Conservation (phyloP, 2,113 vertebrate species). For the Phyllostomus discolor region DNA sequence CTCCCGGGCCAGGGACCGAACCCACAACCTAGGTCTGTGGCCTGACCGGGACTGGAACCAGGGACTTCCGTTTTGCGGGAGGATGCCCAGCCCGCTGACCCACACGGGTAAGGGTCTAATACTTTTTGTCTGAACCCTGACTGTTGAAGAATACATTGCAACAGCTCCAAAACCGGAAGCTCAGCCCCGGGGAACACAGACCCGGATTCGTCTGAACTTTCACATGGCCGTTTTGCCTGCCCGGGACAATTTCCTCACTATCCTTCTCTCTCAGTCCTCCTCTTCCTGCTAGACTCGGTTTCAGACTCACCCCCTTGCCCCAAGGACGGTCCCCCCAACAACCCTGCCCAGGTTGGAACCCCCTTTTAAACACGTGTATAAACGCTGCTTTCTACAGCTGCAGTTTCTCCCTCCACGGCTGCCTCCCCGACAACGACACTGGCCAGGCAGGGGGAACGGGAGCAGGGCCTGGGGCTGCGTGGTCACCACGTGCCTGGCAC, state of each 20-base stretch:
- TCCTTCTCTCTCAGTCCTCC: neutral
- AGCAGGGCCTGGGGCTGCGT: accelerated
- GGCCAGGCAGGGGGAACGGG: neutral
- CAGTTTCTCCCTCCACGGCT: neutral
- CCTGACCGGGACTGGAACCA: too few species aligned
- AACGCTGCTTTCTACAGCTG: neutral
- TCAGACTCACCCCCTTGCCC: neutral
- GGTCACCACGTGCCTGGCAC: neutral
- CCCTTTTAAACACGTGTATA: neutral
- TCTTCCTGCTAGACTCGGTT: neutral
- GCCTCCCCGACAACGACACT: accelerated
- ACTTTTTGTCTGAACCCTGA: neutral
- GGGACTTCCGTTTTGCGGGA: too few species aligned
- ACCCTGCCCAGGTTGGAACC: neutral
- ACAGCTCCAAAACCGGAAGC: neutral
- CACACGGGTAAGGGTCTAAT: too few species aligned
- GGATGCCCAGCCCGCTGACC: too few species aligned
- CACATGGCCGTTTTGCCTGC: neutral
- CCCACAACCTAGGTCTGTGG: too few species aligned
- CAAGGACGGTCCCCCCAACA: neutral
- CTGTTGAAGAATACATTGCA: neutral
- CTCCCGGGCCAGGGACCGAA: too few species aligned
- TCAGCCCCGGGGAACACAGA: accelerated
- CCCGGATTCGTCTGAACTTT: neutral
- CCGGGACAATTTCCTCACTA: accelerated